Evolutionary conservation across 23 tunicate species (phyloP).

Genomic region (Phallusia fumigata): DNA sequence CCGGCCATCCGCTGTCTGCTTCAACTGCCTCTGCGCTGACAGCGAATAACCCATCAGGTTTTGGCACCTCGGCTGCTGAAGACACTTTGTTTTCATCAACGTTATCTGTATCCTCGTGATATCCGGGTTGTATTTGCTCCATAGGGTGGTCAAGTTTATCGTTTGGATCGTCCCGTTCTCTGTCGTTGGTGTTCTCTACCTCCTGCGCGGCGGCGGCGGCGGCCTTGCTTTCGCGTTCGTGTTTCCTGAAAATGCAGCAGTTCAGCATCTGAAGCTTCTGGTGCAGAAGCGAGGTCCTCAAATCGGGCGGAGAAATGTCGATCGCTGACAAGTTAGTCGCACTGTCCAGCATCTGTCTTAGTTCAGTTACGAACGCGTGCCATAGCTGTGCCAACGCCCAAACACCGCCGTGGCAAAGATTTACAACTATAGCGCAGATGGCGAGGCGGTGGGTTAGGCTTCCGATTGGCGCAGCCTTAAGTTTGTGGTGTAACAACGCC

Average conservation of each 20-base stretch:
- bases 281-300: conserved; percentile 67
- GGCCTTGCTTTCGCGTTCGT: conserved; percentile 21
- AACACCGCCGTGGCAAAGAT: conserved; percentile 81
- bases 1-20: background rate
- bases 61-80: background rate
- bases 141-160: too few species aligned
- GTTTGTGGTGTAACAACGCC: conserved; percentile 34
- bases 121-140: too few species aligned
- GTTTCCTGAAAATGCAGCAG: conserved; percentile 65
- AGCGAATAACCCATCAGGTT: background rate
- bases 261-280: conserved; percentile 93
- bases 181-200: background rate
- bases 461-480: conserved; percentile 82
- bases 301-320: conserved; percentile 39
- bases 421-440: conserved; percentile 61
- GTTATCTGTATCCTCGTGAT: too few species aligned
- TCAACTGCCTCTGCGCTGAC: background rate
- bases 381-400: conserved; percentile 85
- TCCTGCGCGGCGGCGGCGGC: background rate
- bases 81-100: too few species aligned
- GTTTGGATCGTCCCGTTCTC: background rate
- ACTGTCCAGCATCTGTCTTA: conserved; percentile 53
- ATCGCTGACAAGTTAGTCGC: conserved; percentile 47
- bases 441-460: conserved; percentile 85
- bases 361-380: conserved; percentile 77